Evolutionary conservation across 2,888 invertebrate genomes (phyloP), one percentile per base, ranked within the genome.

Genomic region (Drosophila engyochracea): DNA sequence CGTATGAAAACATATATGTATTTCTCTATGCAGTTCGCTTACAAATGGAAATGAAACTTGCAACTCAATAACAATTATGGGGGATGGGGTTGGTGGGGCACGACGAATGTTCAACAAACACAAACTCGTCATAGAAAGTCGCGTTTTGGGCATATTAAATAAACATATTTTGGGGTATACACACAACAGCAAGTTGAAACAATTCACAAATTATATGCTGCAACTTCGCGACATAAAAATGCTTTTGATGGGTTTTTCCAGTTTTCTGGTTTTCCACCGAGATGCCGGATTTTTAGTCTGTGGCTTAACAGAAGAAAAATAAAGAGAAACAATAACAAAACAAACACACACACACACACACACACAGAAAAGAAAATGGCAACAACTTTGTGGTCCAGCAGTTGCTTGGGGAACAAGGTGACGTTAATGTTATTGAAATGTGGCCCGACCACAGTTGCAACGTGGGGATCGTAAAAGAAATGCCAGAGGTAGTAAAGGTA

Each of bases 371-470:
- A 28, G 19, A 22, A 7, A 37, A 41, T 25, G 16, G 25, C 12
- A 81, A 58, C 83, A 83, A 85, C 83, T 83, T 81, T 85, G 77
- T 82, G 76, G 66, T 61, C 63, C 66, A 72, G 57, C 58, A 66
- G 79, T 72, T 76, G 79, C 63, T 72, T 58, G 63, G 78, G 76
- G 72, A 67, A 60, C 31, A 14, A 47, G 70, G 68, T 41, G 67
- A 71, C 79, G 79, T 73, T 87, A 87, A 85, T 83, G 85, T 83
- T 83, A 85, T 85, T 85, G 85, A 80, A 83, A 88, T 82, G 79
- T 76, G 81, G 69, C 79, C 78, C 64, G 79, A 70, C 67, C 78
- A 70, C 81, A 80, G 73, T 71, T 73, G 77, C 72, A 74, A 65
- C 79, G 39, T 65, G 67, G 67, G 76, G 66, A 81, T 88, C 83